These are phyloP conservation scores for Solea solea DNA, from an alignment of 2,113 vertebrate species.

Conservation along the genomic window DNA sequence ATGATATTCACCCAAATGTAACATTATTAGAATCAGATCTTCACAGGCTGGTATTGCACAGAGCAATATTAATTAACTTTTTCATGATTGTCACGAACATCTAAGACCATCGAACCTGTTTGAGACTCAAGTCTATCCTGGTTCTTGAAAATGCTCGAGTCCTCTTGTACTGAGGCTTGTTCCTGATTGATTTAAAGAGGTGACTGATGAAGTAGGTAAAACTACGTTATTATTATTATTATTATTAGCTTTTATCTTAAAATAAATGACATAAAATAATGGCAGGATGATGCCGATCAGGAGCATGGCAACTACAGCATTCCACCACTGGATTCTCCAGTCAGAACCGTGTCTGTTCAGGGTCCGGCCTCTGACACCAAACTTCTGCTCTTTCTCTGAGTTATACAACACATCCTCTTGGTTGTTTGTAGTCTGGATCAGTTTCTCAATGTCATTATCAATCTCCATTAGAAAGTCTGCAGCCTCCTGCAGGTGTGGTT, in stretches of 20 bases:
- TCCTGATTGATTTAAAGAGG: slow-evolving; percentile 50
- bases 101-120: slow-evolving; percentile 14
- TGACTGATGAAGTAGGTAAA: slow-evolving; percentile 8
- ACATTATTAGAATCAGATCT: too few relatives aligned
- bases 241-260: slow-evolving; percentile 83
- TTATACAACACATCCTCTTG: slow-evolving; percentile 39
- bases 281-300: slow-evolving; percentile 91
- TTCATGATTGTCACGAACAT: slow-evolving; percentile 7
- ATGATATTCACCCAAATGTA: too few relatives aligned
- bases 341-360: slow-evolving; percentile 79
- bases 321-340: slow-evolving; percentile 96
- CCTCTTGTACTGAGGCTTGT: slow-evolving; percentile 3
- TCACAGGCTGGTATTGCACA: slow-evolving; percentile 10
- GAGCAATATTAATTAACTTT: slow-evolving; percentile 9
- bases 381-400: slow-evolving; percentile 16
- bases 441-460: slow-evolving; percentile 86
- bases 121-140: slow-evolving; percentile 11
- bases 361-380: slow-evolving; percentile 19
- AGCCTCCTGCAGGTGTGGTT: slow-evolving; percentile 54
- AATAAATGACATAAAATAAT: slow-evolving; percentile 93
- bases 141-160: slow-evolving; percentile 17
- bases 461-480: slow-evolving; percentile 87
- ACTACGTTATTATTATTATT: slow-evolving; percentile 38
- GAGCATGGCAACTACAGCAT: slow-evolving; percentile 92
- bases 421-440: slow-evolving; percentile 75